Base-by-base conservation (phyloP, 2,888 invertebrate species). In the Hylaea fasciaria region DNA sequence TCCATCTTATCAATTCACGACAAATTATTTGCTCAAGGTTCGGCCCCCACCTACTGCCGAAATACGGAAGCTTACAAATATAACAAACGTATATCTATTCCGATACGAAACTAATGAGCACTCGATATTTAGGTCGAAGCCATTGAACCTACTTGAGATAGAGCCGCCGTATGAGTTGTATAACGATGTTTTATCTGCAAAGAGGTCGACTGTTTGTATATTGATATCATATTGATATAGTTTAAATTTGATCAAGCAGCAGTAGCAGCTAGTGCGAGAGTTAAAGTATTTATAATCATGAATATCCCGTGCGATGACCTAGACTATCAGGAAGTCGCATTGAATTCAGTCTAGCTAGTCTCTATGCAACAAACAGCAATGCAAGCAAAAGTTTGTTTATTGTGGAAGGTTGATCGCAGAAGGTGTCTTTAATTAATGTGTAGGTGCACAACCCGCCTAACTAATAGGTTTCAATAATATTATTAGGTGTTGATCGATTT, bases 101-200 rank as follows among this genome's bases (percentile, higher is more conserved):
- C 44, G 52, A 52, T 52, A 52, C 13, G 13, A 52, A 35, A 44
- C 29, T 52, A 52, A 52, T 74, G 78, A 80, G 76, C 70, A 68
- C 78, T 78, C 69, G 68, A 80, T 78, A 86, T 81, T 72, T 86
- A 76, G 86, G 85, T 79, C 86, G 75, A 43, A 52, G 52, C 43
- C 43, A 52, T 44, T 52, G 52, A 44, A 52, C 52, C 78, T 80
- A 82, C 84, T 86, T 78, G 83, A 86, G 76, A 80, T 80, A 78
- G 74, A 70, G 70, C 63, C 68, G 71, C 56, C 66, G 68, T 71
- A 70, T 73, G 68, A 74, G 68, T 78, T 74, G 71, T 63, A 72
- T 75, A 75, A 74, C 71, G 73, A 74, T 71, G 70, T 73, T 78
- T 65, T 65, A 57, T 65, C 57, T 62, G 45, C 51, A 62, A 57